Base-by-base conservation (phyloP, 1,140 invertebrate species). In the Apis laboriosa region DNA sequence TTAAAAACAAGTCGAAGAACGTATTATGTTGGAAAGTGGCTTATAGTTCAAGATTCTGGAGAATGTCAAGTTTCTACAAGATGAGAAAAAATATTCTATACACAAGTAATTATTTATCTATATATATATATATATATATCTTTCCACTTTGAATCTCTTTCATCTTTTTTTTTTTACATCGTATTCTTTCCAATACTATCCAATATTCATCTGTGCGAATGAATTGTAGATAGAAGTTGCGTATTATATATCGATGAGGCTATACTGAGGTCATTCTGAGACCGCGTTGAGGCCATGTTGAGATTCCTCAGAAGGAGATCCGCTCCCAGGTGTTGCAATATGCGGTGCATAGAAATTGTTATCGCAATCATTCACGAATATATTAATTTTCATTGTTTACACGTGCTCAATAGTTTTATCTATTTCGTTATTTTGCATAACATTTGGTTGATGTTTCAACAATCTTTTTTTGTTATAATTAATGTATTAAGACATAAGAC, bases 51-150 rank as follows among this genome's bases (percentile, higher is more conserved):
- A 43, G 80, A 80, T 66, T 66, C 78, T 15, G 21, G 34, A 80
- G 78, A 81, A 81, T 81, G 80, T 81, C 80, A 81, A 72, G 73
- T 81, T 81, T 81, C 80, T 64, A 81, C 73, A 73, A 53, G 63
- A 12, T 15, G 55, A 28, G 24, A 51, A 68, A 77, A 68, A 81
- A 68, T 66, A 73, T 19, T 63, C 15, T 3, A 17, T 68, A 68
- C 71, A 34, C 28, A 24, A 24, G 56, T 8, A 43, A 43, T 43
- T 43, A 43, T 17, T 19, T 74, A 58, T 34, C 34, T 21, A 19
- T 12, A 13, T 49, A 17, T 7, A 34, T 17, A 28, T 60, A 19
- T 7, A 34, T 17, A 28, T 34, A 34, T 34, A 34, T 60, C 60
- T 71, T 51, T 12, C 28, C 49, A 34, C 24, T 34, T 49, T 56